Conservation (phyloP, 2,888 invertebrate species). For the Brenthis hecate region DNA sequence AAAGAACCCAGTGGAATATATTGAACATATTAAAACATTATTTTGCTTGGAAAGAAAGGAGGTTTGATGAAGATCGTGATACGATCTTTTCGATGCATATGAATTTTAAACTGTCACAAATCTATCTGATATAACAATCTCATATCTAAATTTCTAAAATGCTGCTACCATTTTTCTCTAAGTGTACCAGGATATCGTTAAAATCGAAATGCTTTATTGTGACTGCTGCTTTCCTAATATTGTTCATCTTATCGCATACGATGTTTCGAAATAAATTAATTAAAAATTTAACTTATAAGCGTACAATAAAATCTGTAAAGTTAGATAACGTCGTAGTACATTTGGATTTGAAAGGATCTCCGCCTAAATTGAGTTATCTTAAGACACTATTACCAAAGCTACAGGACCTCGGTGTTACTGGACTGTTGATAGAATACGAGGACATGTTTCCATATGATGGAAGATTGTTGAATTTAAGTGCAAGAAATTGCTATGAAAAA, state of each 20-base stretch:
- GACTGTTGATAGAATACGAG: conserved; percentile 91
- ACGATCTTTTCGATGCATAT: too few species aligned
- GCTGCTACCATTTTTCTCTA: conserved; percentile 3
- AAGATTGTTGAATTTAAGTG: conserved; percentile 81
- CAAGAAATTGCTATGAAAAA: conserved; percentile 84
- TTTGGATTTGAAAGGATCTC: conserved; percentile 92
- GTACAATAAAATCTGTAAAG: conserved; percentile 21
- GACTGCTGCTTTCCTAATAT: background rate
- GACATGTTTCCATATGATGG: conserved; percentile 92
- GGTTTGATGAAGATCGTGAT: too few species aligned
- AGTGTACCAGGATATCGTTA: background rate
- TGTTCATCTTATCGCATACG: conserved; percentile 21
- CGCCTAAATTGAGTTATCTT: conserved; percentile 86
- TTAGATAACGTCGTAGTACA: conserved; percentile 86
- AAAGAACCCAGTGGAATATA: too few species aligned
- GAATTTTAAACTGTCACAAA: too few species aligned
- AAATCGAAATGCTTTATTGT: conserved; percentile 26
- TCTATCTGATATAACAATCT: too few species aligned
- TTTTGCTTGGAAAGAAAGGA: too few species aligned
- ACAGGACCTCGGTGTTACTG: conserved; percentile 86
- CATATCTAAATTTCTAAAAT: conserved; percentile 4
- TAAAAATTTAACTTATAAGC: background rate
- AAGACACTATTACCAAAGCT: conserved; percentile 84
- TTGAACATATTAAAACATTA: too few species aligned
- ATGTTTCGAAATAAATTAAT: conserved; percentile 15